These are phyloP conservation scores for Neotoxoptera formosana DNA, from an alignment of 1,140 invertebrate species.

Conservation along the genomic window DNA sequence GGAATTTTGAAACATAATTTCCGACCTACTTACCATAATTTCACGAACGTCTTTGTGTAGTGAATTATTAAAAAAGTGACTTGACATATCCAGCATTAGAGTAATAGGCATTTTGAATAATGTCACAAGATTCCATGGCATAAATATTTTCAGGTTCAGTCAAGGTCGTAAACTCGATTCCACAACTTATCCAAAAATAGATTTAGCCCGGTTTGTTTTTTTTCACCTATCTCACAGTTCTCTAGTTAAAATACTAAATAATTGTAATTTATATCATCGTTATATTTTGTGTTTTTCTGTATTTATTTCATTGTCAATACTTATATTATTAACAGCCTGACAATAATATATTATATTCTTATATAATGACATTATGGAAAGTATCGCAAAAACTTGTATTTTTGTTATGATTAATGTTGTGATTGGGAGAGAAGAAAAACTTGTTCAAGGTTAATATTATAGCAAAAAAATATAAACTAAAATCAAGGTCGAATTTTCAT, in stretches of 20 bases:
- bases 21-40: neutral
- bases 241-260: neutral
- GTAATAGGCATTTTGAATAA: neutral
- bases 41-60: neutral
- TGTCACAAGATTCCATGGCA: neutral
- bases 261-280: neutral
- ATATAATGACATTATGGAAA: neutral
- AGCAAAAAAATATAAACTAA: neutral
- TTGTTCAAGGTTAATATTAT: slow-evolving; percentile 32
- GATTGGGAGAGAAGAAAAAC: slow-evolving; percentile 27
- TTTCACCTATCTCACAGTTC: neutral
- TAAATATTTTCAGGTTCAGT: slow-evolving; percentile 39
- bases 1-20: neutral
- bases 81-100: neutral
- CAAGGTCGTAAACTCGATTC: slow-evolving; percentile 49
- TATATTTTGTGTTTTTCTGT: neutral
- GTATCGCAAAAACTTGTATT: neutral
- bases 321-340: neutral
- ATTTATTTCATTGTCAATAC: neutral
- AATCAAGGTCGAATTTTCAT: neutral
- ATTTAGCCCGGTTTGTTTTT: neutral
- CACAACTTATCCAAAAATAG: slow-evolving; percentile 37
- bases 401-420: neutral
- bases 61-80: neutral
- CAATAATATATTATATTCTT: neutral